Evolutionary conservation across 2,113 vertebrate genomes (phyloP), one percentile per base, ranked within the genome.

Genomic region (Prionailurus bengalensis): DNA sequence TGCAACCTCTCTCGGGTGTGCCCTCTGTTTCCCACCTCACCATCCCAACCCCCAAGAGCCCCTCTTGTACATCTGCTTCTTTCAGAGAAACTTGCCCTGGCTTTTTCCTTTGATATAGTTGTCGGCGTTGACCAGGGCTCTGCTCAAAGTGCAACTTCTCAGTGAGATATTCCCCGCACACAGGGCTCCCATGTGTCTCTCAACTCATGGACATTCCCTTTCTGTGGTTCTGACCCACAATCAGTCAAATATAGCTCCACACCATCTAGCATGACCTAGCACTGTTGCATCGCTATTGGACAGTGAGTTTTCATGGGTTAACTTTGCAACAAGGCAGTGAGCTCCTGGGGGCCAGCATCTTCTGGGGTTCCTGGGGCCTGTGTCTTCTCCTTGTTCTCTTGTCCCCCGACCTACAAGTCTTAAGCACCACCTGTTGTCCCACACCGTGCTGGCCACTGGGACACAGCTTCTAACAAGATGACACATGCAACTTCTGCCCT

Each of bases 11-110:
- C 39, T 39, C 19, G 5, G 5, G 45, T 19, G 27, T 33, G 21
- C 2, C 9, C 17, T 29, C 12, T 5, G 27, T 33, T 55, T 42
- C 27, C 68, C 4, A 15, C 23, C 29, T 53, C 27, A 6, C 31
- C 16, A 19, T 16, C 29, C 7, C 9, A 23, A 8, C 25, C 25
- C 45, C n/a, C 53, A 27, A 23, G 33, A 29, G 31, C 14, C 4
- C 6, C n/a, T 31, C 3, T 16, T 10, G 7, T 3, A 14, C 1
- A 1, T 82, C 7, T 11, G 3, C 5, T 0, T 48, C 6, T 71
- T n/a, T 15, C 7, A 16, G 14, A 71, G 42, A 42, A 58, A 1
- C 71, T 29, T n/a, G 16, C 61, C 5, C 73, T 61, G 15, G 19
- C 9, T 23, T 42, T 48, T 45, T 63, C 58, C 36, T 71, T 51